Base-by-base conservation (phyloP, 2,797 vertebrate genomes). In the Spondyliosoma cantharus region DNA sequence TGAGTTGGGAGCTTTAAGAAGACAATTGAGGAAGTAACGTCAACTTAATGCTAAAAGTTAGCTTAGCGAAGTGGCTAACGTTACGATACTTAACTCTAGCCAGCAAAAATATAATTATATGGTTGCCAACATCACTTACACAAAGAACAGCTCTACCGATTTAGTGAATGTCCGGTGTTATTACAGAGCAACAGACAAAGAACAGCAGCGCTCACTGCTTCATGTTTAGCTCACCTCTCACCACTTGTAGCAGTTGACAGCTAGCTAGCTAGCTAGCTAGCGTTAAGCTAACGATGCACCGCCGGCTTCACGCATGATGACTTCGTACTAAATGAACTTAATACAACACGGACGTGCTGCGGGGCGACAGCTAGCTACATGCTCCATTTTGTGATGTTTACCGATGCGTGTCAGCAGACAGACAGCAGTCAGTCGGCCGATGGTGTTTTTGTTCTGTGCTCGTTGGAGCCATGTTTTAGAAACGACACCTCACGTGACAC, bases 381-480 rank as follows among this genome's bases (percentile, higher is more conserved):
- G 58, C 66, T 82, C 62, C 87, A 80, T 87, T 12, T 22, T 43
- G 65, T 20, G 62, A 3, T 17, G 65, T 52, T 58, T 16, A 8
- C 4, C 5, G 53, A 15, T 20, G 74, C n/a, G 53, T 63, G 71
- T 76, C 84, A 63, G 68, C 63, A 13, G 58, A 61, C 13, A 17
- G 43, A 58, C 59, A 11, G 15, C 59, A 22, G 27, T 32, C 80
- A 71, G 70, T 80, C 80, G 73, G 61, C 70, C 42, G 68, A 82
- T 24, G 71, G 20, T 83, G 82, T 92, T 91, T 91, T 87, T 85
- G 58, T 78, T 90, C 74, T 48, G 88, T 24, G 83, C 63, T 75
- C 69, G 60, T 69, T 67, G 89, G 78, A 92, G 93, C 93, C 94
- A 95, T 95, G 88, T 94, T 95, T 90, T 69, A 85, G 70, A 79